Conservation (phyloP, 2,113 vertebrate genomes). For the Platycercus adscitus region DNA sequence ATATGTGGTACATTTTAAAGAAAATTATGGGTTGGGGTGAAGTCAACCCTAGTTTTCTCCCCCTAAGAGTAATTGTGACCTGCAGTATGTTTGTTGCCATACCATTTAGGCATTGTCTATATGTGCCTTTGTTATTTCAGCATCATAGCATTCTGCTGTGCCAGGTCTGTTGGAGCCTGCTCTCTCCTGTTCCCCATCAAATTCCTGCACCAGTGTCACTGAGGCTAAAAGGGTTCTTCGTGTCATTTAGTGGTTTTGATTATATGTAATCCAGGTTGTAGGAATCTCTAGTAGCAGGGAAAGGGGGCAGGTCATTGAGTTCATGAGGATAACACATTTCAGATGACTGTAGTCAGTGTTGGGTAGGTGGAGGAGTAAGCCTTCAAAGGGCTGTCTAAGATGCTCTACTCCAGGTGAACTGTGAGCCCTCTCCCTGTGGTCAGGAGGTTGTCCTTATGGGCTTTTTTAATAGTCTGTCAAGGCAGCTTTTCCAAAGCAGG, state of each 20-base stretch:
- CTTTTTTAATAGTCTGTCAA: not conserved
- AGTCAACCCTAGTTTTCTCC: not conserved
- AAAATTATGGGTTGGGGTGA: not conserved
- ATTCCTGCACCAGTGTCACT: not conserved
- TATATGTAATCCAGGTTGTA: not conserved
- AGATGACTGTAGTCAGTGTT: not conserved
- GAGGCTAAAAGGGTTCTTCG: not conserved
- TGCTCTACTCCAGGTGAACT: not conserved
- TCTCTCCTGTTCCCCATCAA: not conserved
- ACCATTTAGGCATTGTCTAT: accelerated
- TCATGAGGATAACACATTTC: not conserved
- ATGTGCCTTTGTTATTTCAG: accelerated
- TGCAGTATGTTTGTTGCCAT: not conserved
- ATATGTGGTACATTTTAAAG: not conserved
- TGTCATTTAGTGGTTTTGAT: not conserved
- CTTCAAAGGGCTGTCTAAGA: not conserved
- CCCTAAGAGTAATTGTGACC: accelerated
- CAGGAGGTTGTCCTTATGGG: not conserved
- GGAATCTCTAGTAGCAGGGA: not conserved
- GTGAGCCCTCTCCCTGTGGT: not conserved
- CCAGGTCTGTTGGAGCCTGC: not conserved
- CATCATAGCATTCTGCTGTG: not conserved
- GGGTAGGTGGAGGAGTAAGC: not conserved
- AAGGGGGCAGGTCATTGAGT: not conserved
- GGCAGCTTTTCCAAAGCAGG: not conserved